Evolutionary conservation across 2,888 invertebrate species (phyloP).

Genomic region (Drosophila percnosoma): DNA sequence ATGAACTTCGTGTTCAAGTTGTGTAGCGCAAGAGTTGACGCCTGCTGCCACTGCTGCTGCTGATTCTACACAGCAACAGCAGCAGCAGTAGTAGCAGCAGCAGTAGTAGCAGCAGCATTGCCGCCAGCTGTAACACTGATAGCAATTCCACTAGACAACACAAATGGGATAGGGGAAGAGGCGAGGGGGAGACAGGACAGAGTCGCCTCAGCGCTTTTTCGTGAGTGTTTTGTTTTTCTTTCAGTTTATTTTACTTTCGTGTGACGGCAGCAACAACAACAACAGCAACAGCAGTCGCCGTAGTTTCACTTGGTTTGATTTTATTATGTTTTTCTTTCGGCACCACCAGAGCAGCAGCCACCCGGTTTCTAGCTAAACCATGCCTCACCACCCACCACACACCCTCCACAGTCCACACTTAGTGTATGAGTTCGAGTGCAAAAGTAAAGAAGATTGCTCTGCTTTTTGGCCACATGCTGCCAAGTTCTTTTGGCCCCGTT

Average conservation of each 20-base stretch:
- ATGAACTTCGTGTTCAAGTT: conserved; percentile 80
- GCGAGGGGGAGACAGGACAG: conserved; percentile 17
- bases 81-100: neutral
- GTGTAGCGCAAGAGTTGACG: conserved; percentile 81
- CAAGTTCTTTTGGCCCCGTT: conserved; percentile 52
- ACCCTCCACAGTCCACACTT: neutral
- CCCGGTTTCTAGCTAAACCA: neutral
- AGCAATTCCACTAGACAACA: conserved; percentile 80
- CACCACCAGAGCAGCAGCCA: conserved; percentile 55
- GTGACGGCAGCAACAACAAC: conserved; percentile 50
- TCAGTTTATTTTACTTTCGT: conserved; percentile 79
- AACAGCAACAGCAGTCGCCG: conserved; percentile 34
- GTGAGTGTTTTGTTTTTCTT: conserved; percentile 78
- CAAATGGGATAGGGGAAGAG: conserved; percentile 21
- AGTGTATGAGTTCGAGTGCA: conserved; percentile 7
- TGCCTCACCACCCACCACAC: neutral
- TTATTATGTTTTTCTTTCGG: conserved; percentile 79
- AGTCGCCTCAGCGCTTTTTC: conserved; percentile 65
- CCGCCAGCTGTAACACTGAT: conserved; percentile 80
- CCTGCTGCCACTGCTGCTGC: conserved; percentile 63
- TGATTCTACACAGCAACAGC: conserved; percentile 17
- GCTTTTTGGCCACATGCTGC: conserved; percentile 74
- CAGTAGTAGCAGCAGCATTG: conserved; percentile 26
- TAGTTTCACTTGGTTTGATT: conserved; percentile 79
- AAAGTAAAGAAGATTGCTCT: conserved; percentile 41